Base-by-base conservation (phyloP, 1,140 invertebrate genomes). In the Pseudachorutes palmiensis region DNA sequence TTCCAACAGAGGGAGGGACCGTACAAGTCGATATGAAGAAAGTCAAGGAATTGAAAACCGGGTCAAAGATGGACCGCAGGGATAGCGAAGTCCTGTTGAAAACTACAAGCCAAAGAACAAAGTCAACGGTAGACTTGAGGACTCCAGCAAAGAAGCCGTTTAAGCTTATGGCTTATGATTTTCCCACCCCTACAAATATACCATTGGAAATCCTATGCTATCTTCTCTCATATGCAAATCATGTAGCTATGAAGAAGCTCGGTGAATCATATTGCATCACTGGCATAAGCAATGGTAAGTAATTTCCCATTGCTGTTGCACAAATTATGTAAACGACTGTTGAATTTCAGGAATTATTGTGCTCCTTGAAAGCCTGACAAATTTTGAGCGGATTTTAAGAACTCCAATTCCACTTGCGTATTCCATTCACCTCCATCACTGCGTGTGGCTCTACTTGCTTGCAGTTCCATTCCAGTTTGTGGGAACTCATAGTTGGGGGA, bases 381-480 rank as follows among this genome's bases (percentile, higher is more conserved):
- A 58, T 5, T 72, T 72, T 49, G 71, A 72, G 33, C 28, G 71
- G 29, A 68, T 72, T 64, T 49, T 70, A n/a, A 36, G 68, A n/a
- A 72, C 71, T 19, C 71, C 71, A 22, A 72, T 72, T 48, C 71
- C 71, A 28, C 33, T 72, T 9, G 71, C 71, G 5, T 72, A 72
- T 26, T 72, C 71, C 26, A 68, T 72, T 41, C 71, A 72, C 62
- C 62, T 72, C 36, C 59, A 68, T 58, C 71, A 72, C 48, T 67
- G 68, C 31, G 66, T 70, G n/a, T 72, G 71, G 71, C 59, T 72
- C 1, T 72, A 72, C 32, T 33, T 72, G 2, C 57, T 72, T 9
- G 68, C 68, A 2, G 29, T 72, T 33, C 71, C 71, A 0, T 66
- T 57, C 61, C 71, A 72, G 59, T 58, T 72, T 30, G 66, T 70